Evolutionary conservation across 2,888 invertebrate species (phyloP), one percentile per base, ranked within the genome.

Genomic region (Drosophila atripex): DNA sequence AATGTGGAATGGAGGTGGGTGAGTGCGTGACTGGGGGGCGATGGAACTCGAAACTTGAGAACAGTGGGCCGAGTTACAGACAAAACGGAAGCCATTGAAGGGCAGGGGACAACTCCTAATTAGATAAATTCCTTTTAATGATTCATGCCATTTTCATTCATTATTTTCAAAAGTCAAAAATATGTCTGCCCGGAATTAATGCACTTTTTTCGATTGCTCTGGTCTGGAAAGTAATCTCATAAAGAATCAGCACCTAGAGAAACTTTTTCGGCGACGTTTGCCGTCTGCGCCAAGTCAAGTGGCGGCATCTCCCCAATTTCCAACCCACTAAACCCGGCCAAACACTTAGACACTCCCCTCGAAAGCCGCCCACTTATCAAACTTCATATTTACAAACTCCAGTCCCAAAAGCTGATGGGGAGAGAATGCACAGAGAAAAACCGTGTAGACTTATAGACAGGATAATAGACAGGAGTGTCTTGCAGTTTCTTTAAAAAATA

Each of bases 301-400:
- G 78, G 57, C 28, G 55, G 30, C 7, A 56, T 64, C 70, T 11
- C 5, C n/a, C 11, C 14, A 2, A n/a, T 35, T 28, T 38, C 52
- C 30, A 35, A 49, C 45, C 53, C 53, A 47, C 53, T 30, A 50
- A 60, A 50, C 51, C 46, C 39, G 60, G 70, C 35, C 71, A 51
- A 53, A 49, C 53, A 49, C 65, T 60, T 54, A 57, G 50, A 45
- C 61, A 43, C 18, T n/a, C 39, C 43, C 39, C 18, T 12, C 28
- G 7, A n/a, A 47, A 46, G 30, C 57, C 54, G 63, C 58, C 64
- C 76, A 80, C 77, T 85, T 85, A 82, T 82, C 82, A 85, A 78
- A 85, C 79, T 80, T 80, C 77, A 80, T 80, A 85, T 80, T 80
- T 80, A 85, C 82, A 73, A 79, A 85, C 73, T 85, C 68, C 51